phyloP scores from a whole-genome alignment of 2,113 vertebrate genomes.

The Mustelus asterias region DNA sequence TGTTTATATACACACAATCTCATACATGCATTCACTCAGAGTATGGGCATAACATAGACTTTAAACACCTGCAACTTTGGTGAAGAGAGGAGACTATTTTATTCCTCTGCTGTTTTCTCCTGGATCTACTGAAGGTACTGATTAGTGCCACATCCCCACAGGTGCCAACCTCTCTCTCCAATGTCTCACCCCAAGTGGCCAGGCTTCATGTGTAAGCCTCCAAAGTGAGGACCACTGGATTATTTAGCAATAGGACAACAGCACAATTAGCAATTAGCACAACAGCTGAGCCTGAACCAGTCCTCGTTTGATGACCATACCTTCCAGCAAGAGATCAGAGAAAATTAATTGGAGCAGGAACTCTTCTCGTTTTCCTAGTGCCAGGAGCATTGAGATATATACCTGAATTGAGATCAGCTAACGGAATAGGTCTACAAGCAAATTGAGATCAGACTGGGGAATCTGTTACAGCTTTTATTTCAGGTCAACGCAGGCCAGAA shows the following conservation, averaged over 20 bases:
- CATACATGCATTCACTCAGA: constrained; percentile 21
- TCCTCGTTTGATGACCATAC: background rate
- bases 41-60: constrained; percentile 3
- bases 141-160: background rate
- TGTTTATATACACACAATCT: background rate
- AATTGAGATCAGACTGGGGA: background rate
- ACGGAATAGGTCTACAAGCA: background rate
- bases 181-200: background rate
- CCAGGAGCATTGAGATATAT: background rate
- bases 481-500: background rate
- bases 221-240: background rate
- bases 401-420: background rate
- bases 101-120: background rate
- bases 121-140: background rate
- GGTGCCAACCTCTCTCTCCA: background rate
- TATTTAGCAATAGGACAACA: background rate
- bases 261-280: too few species aligned
- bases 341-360: background rate
- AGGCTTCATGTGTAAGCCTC: background rate
- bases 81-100: background rate
- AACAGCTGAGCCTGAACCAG: background rate
- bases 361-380: background rate
- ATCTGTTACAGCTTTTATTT: background rate
- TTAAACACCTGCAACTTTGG: constrained; percentile 5
- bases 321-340: background rate